phyloP scores from a whole-genome alignment of 2,113 vertebrate genomes.

The Cynoglossus semilaevis region DNA sequence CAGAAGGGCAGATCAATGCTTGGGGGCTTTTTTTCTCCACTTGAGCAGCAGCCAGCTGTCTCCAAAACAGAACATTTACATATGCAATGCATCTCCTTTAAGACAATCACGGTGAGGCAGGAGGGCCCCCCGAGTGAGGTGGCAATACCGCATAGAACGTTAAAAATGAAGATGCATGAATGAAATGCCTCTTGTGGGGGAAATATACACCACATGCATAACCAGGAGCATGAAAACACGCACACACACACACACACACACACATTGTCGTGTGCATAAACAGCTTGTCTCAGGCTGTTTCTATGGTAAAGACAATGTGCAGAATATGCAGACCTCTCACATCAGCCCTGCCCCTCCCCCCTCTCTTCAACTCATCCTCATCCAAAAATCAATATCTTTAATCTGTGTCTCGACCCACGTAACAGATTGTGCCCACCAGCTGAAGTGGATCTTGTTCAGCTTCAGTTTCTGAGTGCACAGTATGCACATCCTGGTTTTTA shows the following conservation, averaged over 20 bases:
- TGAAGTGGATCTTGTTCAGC: neutral
- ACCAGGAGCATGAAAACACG: conserved; percentile 25
- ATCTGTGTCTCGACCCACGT: neutral
- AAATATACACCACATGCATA: conserved; percentile 1
- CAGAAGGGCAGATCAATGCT: conserved; percentile 79
- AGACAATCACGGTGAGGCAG: conserved; percentile 63
- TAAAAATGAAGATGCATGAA: conserved; percentile 61
- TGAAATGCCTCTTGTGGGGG: conserved; percentile 25
- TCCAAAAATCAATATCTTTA: conserved; percentile 28
- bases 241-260: neutral
- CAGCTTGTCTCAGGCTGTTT: conserved; percentile 20
- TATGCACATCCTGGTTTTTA: too few species aligned
- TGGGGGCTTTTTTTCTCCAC: conserved; percentile 65
- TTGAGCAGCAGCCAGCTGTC: conserved; percentile 52
- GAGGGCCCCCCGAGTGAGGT: conserved; percentile 30
- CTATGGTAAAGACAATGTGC: conserved; percentile 24
- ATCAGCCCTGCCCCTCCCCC: neutral
- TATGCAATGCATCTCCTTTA: conserved; percentile 66
- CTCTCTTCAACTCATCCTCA: conserved; percentile 6
- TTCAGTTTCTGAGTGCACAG: neutral
- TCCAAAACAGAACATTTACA: conserved; percentile 56
- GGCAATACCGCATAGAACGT: conserved; percentile 34
- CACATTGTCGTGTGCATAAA: conserved; percentile 13
- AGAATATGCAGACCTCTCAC: neutral
- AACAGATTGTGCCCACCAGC: neutral